A percentile compares a stretch with the other conserved stretches of the same genome.
These are phyloP conservation scores for Gracilinanus agilis DNA, from an alignment of 2,113 vertebrate species.

Conservation along the genomic window DNA sequence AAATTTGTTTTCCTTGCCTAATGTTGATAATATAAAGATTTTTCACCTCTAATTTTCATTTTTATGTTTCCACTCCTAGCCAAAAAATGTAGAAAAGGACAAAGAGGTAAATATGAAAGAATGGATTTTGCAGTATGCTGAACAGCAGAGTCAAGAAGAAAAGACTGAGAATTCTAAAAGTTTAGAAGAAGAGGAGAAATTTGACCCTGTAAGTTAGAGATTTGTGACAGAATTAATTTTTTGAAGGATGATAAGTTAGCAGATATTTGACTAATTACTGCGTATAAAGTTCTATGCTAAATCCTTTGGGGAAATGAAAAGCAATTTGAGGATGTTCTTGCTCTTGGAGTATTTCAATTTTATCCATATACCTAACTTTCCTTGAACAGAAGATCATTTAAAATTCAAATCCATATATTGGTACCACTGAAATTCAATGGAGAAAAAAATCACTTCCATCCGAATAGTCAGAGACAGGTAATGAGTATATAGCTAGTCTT, in stretches of 20 bases:
- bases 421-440: constrained; percentile 17
- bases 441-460: background rate
- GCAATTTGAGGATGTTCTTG: background rate
- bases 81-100: constrained; percentile 80
- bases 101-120: constrained; percentile 91
- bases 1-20: background rate
- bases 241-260: constrained; percentile 8
- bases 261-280: constrained; percentile 20
- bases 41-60: constrained; percentile 46
- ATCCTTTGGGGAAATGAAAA: constrained; percentile 34
- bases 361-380: background rate
- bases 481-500: background rate
- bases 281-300: constrained; percentile 10
- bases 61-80: constrained; percentile 72
- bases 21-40: background rate
- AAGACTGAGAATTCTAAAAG: constrained; percentile 83
- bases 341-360: background rate
- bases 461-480: background rate
- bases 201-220: constrained; percentile 93
- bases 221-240: background rate
- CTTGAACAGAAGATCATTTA: constrained; percentile 1
- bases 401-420: background rate
- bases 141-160: constrained; percentile 92
- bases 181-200: constrained; percentile 88
- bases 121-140: constrained; percentile 95